These are phyloP conservation scores for Azemiops feae DNA, from an alignment of 2,113 vertebrate species.

Conservation along the genomic window DNA sequence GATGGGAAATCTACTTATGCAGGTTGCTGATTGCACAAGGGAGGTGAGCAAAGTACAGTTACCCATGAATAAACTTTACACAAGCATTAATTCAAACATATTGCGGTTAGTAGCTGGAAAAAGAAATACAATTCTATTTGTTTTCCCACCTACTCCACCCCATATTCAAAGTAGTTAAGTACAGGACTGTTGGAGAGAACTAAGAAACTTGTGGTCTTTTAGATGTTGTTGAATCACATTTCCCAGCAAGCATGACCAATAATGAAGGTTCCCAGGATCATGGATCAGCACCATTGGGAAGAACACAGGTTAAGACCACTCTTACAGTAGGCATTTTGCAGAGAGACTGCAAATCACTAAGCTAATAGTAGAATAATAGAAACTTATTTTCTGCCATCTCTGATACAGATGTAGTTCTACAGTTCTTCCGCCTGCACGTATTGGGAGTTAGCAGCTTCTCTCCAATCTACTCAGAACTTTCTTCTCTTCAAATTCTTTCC, in stretches of 20 bases:
- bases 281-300: neutral
- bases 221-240: neutral
- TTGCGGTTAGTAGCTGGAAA: neutral
- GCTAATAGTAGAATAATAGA: neutral
- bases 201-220: neutral
- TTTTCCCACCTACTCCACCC: neutral
- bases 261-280: neutral
- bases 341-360: too few species aligned
- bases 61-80: neutral
- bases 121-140: neutral
- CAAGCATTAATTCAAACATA: neutral
- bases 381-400: neutral
- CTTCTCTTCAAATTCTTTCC: neutral
- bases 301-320: neutral
- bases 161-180: neutral
- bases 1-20: neutral
- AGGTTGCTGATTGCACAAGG: neutral
- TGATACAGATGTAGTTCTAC: neutral
- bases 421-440: too few species aligned
- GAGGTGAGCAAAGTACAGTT: neutral
- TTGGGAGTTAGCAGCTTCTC: neutral
- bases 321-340: neutral
- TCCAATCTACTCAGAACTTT: neutral
- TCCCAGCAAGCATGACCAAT: neutral
- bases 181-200: neutral